Evolutionary conservation across 2,888 invertebrate genomes (phyloP), one percentile per base, ranked within the genome.

Genomic region (Brenthis hecate): DNA sequence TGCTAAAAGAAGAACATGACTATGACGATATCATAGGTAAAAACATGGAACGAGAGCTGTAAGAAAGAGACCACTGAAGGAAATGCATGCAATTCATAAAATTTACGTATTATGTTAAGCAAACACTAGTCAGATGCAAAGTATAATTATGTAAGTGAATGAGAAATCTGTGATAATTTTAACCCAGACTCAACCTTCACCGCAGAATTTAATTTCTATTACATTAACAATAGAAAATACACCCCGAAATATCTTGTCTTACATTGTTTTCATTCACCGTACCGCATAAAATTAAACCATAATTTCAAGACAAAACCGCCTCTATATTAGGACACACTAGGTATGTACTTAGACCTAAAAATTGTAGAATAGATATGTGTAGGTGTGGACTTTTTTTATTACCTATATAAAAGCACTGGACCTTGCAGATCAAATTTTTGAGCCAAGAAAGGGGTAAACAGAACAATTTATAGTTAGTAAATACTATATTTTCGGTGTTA

Each of bases 231-330:
- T 28, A 61, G 66, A 65, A 65, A 57, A 58, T 66, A 66, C 55
- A 61, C 48, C 19, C 48, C 55, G 47, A 61, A 66, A 66, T 61
- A 61, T 60, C 60, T 66, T 58, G 61, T 66, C 53, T 53, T 61
- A 64, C 54, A 58, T 68, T 68, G 63, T 64, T 64, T 68, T 68
- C 57, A 65, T 57, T 66, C 63, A 63, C 63, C 56, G 61, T 68
- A 58, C 47, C 61, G 68, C 65, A 71, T 71, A 68, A 65, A 71
- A 68, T 71, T 71, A 68, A 65, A 64, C 64, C 61, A 65, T 70
- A 68, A 61, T 68, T 65, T 66, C 47, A 66, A 71, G 63, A 71
- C 58, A 56, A 71, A 71, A 69, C 68, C 48, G 63, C 55, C 58
- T 60, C 66, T 64, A 66, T 66, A 69, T 71, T 66, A 69, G 63